Base-by-base conservation (phyloP, 2,888 invertebrate species). In the Ennomos erosarius region DNA sequence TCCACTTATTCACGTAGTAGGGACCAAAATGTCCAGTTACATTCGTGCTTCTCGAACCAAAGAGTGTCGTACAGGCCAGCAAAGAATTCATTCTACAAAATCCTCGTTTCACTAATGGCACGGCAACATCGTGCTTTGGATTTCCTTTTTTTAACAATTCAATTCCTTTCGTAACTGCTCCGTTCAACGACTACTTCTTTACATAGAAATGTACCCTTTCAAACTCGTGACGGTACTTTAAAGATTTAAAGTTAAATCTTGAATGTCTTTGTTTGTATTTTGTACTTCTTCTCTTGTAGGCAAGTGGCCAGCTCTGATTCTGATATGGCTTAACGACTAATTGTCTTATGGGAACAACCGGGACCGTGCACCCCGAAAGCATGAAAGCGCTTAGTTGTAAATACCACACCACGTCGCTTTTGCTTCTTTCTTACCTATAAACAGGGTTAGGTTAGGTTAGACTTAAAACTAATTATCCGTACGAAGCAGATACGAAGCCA, bases 21-120 rank as follows among this genome's bases (percentile, higher is more conserved):
- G n/a, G n/a, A 33, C 12, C 34, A 61, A 57, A 51, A 37, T 49
- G 43, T 56, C 40, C 55, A 55, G 50, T 57, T 54, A 61, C 49
- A 48, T 54, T 50, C 51, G 56, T 50, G 33, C 10, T 42, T 12
- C 9, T 34, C 33, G 42, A 11, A 42, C 64, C 64, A 36, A 33
- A 54, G 55, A 43, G n/a, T 26, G 26, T 26, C 26, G 26, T 26
- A 26, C 26, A 26, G 26, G 26, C 26, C 5, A 26, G 50, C 55
- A 38, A 52, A 62, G 61, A 55, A 58, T 53, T 49, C 62, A 55
- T 67, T 67, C 68, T 65, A 63, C 66, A 64, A 67, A 66, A 67
- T 71, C 64, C 79, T 79, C 76, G 76, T 78, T 80, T 71, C 73
- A 65, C 77, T 81, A 81, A 81, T 79, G 79, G 79, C 67, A 63